Evolutionary conservation across 2,888 invertebrate genomes (phyloP), one percentile per base, ranked within the genome.

Genomic region (Lasioglossum zephyrum): DNA sequence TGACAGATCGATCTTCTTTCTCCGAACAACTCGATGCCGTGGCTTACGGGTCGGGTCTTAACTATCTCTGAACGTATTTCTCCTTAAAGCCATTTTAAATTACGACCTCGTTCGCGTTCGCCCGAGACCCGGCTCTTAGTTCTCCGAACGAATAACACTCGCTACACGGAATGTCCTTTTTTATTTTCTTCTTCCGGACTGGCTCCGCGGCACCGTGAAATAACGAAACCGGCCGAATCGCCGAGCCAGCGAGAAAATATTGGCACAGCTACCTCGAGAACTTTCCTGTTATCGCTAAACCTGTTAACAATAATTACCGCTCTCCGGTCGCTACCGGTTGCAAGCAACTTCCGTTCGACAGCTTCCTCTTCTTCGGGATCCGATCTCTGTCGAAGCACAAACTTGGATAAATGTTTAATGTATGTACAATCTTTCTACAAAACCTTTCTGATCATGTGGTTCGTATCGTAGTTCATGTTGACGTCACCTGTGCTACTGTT

Each of bases 51-150:
- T 18, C 41, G 26, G 69, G 79, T 73, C 84, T 87, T 82, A 82
- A 85, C 81, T 77, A 76, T 82, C 86, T 77, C 73, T 80, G 49
- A 84, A 82, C 79, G 78, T 77, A 82, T 79, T 87, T 84, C 84
- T 82, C 53, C 69, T 85, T 82, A 75, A 82, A 86, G 82, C 78
- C 81, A 66, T 69, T 79, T 80, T 81, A 88, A 88, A 88, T 90
- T 85, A 86, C 81, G 66, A 76, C 63, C 53, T 73, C 76, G 70
- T 81, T 77, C 84, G 73, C 60, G 73, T 73, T 36, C 4, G 26
- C 69, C 31, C 13, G 36, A 77, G 47, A 66, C 13, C 44, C 26
- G 39, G 47, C 63, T 73, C 75, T 74, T 63, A 60, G 44, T 77
- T 79, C 82, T 41, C 72, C 66, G 84, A 81, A 89, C 39, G 63